Evolutionary conservation across 2,797 vertebrate genomes (phyloP).

Genomic region (Enteromius paludinosus): DNA sequence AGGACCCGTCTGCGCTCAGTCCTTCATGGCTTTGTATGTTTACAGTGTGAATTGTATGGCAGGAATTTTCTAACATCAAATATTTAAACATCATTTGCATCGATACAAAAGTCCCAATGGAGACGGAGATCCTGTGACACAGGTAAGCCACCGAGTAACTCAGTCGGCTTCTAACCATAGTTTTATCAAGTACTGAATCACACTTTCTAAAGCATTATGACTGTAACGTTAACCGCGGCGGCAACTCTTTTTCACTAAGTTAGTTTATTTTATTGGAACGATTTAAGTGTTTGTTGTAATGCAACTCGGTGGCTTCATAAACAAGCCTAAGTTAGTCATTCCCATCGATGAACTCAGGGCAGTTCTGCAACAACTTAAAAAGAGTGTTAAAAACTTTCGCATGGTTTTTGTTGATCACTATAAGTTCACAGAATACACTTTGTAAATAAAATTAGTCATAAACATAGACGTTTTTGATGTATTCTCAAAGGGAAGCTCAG

Average conservation of each 20-base stretch:
- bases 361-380: neutral
- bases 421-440: neutral
- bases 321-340: neutral
- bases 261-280: neutral
- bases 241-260: neutral
- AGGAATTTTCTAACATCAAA: slow-evolving; percentile 47
- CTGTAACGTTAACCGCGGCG: slow-evolving; percentile 10
- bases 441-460: neutral
- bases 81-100: slow-evolving; percentile 49
- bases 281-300: neutral
- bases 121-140: slow-evolving; percentile 57
- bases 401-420: neutral
- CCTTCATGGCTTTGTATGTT: slow-evolving; percentile 50
- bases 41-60: slow-evolving; percentile 52
- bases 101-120: slow-evolving; percentile 40
- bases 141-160: slow-evolving; percentile 49
- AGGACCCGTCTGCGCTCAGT: slow-evolving; percentile 51
- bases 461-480: neutral
- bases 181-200: slow-evolving; percentile 9
- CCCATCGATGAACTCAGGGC: neutral
- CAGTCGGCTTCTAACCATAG: neutral
- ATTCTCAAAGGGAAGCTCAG: neutral
- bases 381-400: slow-evolving; percentile 1
- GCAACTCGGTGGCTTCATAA: neutral
- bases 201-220: slow-evolving; percentile 10